Evolutionary conservation across 1,140 invertebrate species (phyloP), one percentile per base, ranked within the genome.

Genomic region (Atta cephalotes): DNA sequence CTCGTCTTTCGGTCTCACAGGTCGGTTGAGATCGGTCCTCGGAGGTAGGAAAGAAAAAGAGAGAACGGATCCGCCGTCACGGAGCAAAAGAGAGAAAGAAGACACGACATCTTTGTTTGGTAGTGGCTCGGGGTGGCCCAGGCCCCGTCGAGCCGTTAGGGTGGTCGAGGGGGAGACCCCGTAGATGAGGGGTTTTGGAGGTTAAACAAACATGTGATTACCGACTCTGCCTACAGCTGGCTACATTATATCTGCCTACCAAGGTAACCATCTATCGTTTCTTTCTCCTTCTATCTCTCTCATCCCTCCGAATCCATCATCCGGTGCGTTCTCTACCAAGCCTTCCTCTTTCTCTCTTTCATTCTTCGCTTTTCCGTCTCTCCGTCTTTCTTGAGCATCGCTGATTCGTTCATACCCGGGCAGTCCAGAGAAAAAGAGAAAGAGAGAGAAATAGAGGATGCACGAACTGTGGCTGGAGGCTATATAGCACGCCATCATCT

Each of bases 171-270:
- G 91, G 82, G 86, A 85, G 88, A 91, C 91, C 89, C 88, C 90
- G 87, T 92, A 93, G 94, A 95, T 95, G 94, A 95, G 94, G 93
- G 95, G 94, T 95, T 95, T 94, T 92, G 93, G 93, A 95, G 94
- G 94, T 95, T 95, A 95, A 95, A 95, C 95, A 95, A 95, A 95
- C 95, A 95, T 95, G 93, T 95, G 95, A 95, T 95, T 95, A 95
- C 94, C 93, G 92, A 91, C 92, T 70, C 66, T 94, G 93, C 94
- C 94, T 95, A 95, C 95, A 95, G 94, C 94, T 95, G 94, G 94
- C 94, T 94, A 94, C 94, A 93, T 95, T 95, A 93, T 95, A 94
- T 93, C 94, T 93, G 86, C 92, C 93, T 93, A 92, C 93, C 93
- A 92, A 94, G 93, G 92, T 93, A 93, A 92, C 90, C 89, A 91